Percentiles rank a stretch among this genome's conserved stretches.
Conservation (phyloP, 1,140 invertebrate genomes). For the Vollenhovia emeryi region DNA sequence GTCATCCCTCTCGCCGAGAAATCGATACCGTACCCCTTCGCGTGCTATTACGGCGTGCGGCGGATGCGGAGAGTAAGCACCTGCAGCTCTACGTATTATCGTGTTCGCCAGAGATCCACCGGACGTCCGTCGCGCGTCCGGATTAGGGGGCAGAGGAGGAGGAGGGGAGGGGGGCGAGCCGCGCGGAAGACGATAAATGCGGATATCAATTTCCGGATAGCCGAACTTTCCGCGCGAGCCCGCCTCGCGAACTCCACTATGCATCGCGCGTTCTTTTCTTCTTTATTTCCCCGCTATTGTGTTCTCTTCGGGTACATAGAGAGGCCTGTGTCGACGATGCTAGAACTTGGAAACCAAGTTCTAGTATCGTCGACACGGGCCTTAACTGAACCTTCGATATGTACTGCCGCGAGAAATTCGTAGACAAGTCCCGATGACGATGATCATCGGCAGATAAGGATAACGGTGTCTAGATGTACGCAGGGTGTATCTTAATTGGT, state of each 20-base stretch:
- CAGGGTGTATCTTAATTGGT: no score
- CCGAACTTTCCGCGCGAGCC: background rate
- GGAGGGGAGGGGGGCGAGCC: no score
- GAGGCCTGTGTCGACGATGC: no score
- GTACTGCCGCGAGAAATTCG: background rate
- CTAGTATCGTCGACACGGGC: no score
- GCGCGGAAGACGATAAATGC: background rate
- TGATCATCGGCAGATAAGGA: background rate
- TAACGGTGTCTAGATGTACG: background rate
- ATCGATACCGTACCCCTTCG: constrained; percentile 36
- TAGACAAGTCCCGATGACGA: background rate
- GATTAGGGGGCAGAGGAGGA: background rate
- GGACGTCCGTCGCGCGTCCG: constrained; percentile 2
- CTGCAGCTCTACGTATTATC: background rate
- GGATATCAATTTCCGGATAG: background rate
- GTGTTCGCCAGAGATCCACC: background rate
- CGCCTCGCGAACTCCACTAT: background rate
- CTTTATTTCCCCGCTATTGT: background rate
- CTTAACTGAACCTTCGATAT: background rate
- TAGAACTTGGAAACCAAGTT: no score
- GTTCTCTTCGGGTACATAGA: background rate
- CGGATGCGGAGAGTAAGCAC: constrained; percentile 6
- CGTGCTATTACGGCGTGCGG: background rate
- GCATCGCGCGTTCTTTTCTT: background rate
- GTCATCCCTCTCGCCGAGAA: background rate